Conservation (phyloP, 1,140 invertebrate species). For the Venustaconcha ellipsiformis region DNA sequence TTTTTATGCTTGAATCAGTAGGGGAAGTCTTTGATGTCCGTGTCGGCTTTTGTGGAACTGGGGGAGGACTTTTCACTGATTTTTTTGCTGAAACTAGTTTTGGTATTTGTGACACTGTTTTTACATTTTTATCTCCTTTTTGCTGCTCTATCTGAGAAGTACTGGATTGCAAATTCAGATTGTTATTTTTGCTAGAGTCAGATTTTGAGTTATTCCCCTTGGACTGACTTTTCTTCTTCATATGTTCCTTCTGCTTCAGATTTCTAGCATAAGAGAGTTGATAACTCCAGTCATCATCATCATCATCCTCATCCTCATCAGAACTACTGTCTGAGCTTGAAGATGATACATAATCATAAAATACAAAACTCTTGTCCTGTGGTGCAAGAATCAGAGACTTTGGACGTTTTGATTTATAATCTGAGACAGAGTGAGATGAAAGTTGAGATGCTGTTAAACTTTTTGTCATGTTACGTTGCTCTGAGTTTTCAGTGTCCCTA, state of each 20-base stretch:
- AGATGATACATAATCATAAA: constrained; percentile 52
- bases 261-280: constrained; percentile 32
- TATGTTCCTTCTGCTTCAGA: constrained; percentile 25
- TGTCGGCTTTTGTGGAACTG: constrained; percentile 35
- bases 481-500: constrained; percentile 42
- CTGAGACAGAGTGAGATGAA: constrained; percentile 18
- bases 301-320: constrained; percentile 26
- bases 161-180: too few species aligned
- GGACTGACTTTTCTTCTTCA: background rate
- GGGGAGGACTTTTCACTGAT: constrained; percentile 43
- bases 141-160: too few species aligned
- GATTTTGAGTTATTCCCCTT: constrained; percentile 4
- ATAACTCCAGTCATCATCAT: constrained; percentile 34
- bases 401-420: constrained; percentile 40
- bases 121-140: background rate
- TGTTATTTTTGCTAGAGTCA: background rate
- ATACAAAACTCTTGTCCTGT: constrained; percentile 51
- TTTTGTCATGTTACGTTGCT: constrained; percentile 28
- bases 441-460: constrained; percentile 19
- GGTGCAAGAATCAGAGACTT: constrained; percentile 53
- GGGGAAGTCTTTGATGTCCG: constrained; percentile 4
- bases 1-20: constrained; percentile 1
- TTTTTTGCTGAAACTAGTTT: constrained; percentile 23
- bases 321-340: constrained; percentile 33
- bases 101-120: background rate